A percentile compares a stretch with the other conserved stretches of the same genome.
These are phyloP conservation scores for Conopomorpha cramerella DNA, from an alignment of 1,140 invertebrate species.

Conservation along the genomic window DNA sequence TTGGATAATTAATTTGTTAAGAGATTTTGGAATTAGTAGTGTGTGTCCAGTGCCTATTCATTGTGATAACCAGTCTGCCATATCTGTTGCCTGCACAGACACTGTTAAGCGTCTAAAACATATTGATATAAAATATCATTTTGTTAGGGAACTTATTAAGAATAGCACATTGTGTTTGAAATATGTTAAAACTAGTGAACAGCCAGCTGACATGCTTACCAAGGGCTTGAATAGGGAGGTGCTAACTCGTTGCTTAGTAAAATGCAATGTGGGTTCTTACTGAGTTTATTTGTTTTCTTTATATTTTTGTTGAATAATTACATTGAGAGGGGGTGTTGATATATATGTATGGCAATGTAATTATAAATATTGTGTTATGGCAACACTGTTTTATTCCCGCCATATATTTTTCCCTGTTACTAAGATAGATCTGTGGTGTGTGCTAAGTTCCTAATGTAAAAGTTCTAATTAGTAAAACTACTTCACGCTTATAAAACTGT, in stretches of 20 bases:
- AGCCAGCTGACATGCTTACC: background rate
- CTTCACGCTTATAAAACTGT: too few relatives aligned
- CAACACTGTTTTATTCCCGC: too few relatives aligned
- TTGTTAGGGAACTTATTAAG: background rate
- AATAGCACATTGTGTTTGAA: background rate
- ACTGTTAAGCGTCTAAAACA: background rate
- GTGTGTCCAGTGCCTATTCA: background rate
- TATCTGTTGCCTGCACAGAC: background rate
- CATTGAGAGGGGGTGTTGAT: slow-evolving; percentile 1
- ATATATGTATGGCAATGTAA: too few relatives aligned
- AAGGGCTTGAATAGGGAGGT: background rate
- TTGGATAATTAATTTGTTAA: slow-evolving; percentile 4
- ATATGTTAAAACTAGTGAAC: background rate
- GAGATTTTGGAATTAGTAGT: slow-evolving; percentile 2
- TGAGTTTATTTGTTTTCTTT: background rate
- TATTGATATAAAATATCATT: background rate
- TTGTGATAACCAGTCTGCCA: background rate
- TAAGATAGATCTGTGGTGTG: too few relatives aligned
- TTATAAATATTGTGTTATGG: too few relatives aligned
- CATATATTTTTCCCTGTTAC: too few relatives aligned
- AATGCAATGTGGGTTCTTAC: background rate
- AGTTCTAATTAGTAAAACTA: too few relatives aligned
- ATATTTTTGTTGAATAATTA: background rate
- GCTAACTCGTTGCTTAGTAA: background rate
- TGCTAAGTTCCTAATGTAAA: too few relatives aligned